Evolutionary conservation across 2,888 invertebrate species (phyloP), one percentile per base, ranked within the genome.

Genomic region (Heliconius hortense): DNA sequence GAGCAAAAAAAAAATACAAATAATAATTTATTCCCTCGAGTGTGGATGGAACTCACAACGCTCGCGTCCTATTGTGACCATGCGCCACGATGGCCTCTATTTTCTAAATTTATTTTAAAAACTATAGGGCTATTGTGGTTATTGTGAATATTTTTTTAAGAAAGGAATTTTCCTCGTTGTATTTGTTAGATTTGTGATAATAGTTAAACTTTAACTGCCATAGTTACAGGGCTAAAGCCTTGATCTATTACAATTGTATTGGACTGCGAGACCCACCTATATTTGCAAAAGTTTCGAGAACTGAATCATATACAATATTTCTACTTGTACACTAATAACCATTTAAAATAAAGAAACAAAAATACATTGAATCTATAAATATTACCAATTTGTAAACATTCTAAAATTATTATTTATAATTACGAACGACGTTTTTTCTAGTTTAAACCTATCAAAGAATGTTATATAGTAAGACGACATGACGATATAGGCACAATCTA

Each of bases 241-340:
- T 75, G 74, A 75, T 71, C 74, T 75, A 75, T 75, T 66, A 75
- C 70, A 75, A 43, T 71, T 64, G 64, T 70, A 64, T 66, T 21
- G 70, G 74, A 53, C 70, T 64, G 53, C 64, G 26, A 69, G 74
- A 75, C 74, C 71, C 71, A 71, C 74, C 74, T 75, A 70, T 63
- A 75, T 75, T 69, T 64, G 70, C 64, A 63, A 64, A 70, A 68
- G 60, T 69, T 68, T 64, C 70, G 28, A 39, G 71, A 71, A 71
- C 60, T 62, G 59, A 43, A 28, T 71, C n/a, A 69, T 24, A 31
- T 35, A 24, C 24, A 56, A 31, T 68, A 11, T n/a, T 31, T 11
- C 13, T 60, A 60, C 13, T 15, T 26, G 10, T n/a, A 59, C 21
- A 13, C 4, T 21, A 21, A 10, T n/a, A 64, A 28, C 21, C 10